Percentiles rank a stretch among this genome's conserved stretches.
These are phyloP conservation scores for Mixornis gularis DNA, from an alignment of 2,113 vertebrate genomes.

Conservation along the genomic window DNA sequence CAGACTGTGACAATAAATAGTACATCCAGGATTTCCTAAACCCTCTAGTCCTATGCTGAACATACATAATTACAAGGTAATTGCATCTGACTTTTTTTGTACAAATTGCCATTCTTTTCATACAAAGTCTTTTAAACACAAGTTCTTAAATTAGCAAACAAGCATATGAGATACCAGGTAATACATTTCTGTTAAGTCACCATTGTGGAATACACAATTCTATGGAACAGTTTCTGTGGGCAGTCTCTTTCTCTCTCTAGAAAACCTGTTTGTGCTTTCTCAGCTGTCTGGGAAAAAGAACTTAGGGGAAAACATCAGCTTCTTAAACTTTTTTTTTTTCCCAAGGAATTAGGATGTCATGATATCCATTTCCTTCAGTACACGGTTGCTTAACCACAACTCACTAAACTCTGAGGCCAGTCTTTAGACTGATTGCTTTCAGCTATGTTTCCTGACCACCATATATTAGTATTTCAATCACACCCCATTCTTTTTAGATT, in stretches of 20 bases:
- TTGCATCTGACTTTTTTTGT: not conserved
- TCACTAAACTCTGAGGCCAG: not conserved
- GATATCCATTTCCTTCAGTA: not conserved
- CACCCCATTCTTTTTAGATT: not conserved
- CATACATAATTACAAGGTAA: not conserved
- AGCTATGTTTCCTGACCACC: not conserved
- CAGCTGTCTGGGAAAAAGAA: not conserved
- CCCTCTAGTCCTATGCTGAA: not conserved
- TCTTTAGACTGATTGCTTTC: not conserved
- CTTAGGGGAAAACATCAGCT: not conserved
- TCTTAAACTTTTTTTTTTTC: not conserved
- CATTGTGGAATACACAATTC: not conserved
- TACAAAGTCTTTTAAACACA: not conserved
- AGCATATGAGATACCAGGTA: fast-evolving
- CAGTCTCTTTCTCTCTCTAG: not conserved
- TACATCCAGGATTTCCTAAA: not conserved
- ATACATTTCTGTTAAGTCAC: not conserved
- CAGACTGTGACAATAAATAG: not conserved
- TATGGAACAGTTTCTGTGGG: not conserved
- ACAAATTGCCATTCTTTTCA: not conserved
- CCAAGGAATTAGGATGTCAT: not conserved
- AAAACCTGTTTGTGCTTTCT: not conserved
- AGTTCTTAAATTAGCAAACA: not conserved
- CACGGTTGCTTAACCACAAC: not conserved
- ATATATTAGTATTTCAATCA: not conserved